Evolutionary conservation across 2,797 vertebrate genomes (phyloP), one percentile per base, ranked within the genome.

Genomic region (Cirrhinus mrigala): DNA sequence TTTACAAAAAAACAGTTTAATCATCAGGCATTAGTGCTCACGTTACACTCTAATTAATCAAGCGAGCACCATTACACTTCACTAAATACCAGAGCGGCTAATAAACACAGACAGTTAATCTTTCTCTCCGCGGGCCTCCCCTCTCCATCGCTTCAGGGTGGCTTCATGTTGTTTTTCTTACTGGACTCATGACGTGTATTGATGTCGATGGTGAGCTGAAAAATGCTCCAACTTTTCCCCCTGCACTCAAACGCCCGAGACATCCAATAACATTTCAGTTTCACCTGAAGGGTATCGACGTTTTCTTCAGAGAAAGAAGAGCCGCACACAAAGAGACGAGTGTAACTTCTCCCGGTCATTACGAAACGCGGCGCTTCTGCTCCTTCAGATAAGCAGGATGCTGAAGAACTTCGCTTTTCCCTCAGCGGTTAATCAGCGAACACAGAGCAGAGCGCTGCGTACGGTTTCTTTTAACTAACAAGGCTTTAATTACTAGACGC

Each of bases 31-130:
- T 88, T 88, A 89, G 62, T 70, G 37, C 69, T 81, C 14, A 71
- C 40, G 56, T 70, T 74, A 70, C 87, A 85, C 68, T 81, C 40
- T 64, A 86, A 83, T 80, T 86, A 90, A 90, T 90, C 82, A 80
- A 77, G 78, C 77, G 79, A 82, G 75, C 79, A 66, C 64, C 73
- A 73, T 84, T 79, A 75, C 33, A 79, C 82, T 83, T 89, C 83
- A 79, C 77, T 88, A 86, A 78, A 87, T 82, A 82, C 40, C 88
- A 85, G 80, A 84, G 83, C 78, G 77, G 62, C 85, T 90, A 90
- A 88, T 88, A 79, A 89, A 85, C 83, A 40, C 27, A 20, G 87
- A 86, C 88, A 88, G 85, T 88, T 86, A 79, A 88, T 87, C 62
- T 81, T 83, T 81, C 79, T 86, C 85, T 69, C 77, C 20, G 15